phyloP scores from a whole-genome alignment of 2,113 vertebrate species.

The Anguilla rostrata region DNA sequence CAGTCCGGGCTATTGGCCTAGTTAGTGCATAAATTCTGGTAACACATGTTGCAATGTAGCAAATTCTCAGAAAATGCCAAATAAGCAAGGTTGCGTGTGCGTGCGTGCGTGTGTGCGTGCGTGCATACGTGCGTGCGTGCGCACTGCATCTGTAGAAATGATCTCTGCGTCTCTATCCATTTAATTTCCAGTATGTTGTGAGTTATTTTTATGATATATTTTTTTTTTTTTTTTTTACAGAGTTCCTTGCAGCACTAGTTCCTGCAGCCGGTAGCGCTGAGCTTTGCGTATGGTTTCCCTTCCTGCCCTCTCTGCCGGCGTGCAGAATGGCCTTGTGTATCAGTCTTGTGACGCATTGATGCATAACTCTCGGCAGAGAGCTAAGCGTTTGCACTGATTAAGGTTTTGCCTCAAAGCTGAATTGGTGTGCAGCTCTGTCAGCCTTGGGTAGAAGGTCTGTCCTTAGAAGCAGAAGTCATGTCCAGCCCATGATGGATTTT shows the following conservation, averaged over 20 bases:
- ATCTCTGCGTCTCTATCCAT: not conserved
- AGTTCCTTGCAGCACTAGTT: not conserved
- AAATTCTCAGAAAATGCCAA: no score
- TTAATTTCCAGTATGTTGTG: not conserved
- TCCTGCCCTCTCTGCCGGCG: conserved; percentile 1
- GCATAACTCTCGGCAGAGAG: no score
- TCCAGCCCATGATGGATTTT: not conserved
- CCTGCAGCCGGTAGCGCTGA: not conserved
- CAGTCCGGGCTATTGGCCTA: not conserved
- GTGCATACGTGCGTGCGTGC: not conserved
- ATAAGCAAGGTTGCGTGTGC: not conserved
- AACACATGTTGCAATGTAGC: not conserved
- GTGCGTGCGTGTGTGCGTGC: not conserved
- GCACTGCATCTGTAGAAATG: not conserved
- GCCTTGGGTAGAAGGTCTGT: not conserved
- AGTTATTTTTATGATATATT: no score
- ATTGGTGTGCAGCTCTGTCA: not conserved
- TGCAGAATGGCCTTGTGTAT: not conserved
- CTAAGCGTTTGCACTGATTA: not conserved
- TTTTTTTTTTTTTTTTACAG: not conserved
- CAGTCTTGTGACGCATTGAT: not conserved
- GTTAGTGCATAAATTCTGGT: not conserved
- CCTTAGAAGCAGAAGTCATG: not conserved
- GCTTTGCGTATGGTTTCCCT: not conserved
- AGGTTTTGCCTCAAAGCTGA: not conserved